A percentile compares a stretch with the other conserved stretches of the same genome.
phyloP scores from a whole-genome alignment of 2,888 invertebrate species.

The Reticulitermes lucifugus region DNA sequence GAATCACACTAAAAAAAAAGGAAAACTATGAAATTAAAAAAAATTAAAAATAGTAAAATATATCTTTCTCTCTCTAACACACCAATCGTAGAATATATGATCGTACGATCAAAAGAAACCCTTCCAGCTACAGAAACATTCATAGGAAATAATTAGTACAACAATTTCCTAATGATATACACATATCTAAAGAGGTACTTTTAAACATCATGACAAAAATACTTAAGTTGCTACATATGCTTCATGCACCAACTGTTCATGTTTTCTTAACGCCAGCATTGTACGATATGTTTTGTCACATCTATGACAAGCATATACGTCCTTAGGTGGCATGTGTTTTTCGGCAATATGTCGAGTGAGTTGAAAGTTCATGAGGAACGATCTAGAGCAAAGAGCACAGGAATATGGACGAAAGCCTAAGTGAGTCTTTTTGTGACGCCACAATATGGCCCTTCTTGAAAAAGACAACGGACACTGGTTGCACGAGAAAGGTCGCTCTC shows the following conservation, averaged over 20 bases:
- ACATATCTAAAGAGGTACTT: neutral
- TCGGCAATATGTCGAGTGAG: constrained; percentile 67
- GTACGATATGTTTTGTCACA: constrained; percentile 65
- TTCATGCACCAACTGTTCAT: constrained; percentile 52
- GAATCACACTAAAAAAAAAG: neutral
- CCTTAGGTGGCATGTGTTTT: constrained; percentile 62
- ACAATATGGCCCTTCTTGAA: constrained; percentile 28
- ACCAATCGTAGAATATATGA: neutral
- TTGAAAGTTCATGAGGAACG: constrained; percentile 68
- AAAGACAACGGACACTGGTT: constrained; percentile 29
- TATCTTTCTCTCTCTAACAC: neutral
- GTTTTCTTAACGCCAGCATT: constrained; percentile 62
- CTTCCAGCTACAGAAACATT: neutral
- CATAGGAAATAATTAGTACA: neutral
- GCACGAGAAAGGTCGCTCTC: constrained; percentile 36
- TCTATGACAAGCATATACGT: constrained; percentile 70
- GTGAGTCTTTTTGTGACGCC: constrained; percentile 42
- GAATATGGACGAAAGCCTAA: constrained; percentile 59
- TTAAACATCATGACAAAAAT: neutral
- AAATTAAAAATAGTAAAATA: neutral
- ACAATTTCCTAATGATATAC: neutral
- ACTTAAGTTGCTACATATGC: neutral
- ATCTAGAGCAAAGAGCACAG: constrained; percentile 70
- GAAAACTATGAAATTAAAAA: neutral
- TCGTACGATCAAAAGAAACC: neutral